phyloP scores from a whole-genome alignment of 2,113 vertebrate genomes.

The Donacobius atricapilla region DNA sequence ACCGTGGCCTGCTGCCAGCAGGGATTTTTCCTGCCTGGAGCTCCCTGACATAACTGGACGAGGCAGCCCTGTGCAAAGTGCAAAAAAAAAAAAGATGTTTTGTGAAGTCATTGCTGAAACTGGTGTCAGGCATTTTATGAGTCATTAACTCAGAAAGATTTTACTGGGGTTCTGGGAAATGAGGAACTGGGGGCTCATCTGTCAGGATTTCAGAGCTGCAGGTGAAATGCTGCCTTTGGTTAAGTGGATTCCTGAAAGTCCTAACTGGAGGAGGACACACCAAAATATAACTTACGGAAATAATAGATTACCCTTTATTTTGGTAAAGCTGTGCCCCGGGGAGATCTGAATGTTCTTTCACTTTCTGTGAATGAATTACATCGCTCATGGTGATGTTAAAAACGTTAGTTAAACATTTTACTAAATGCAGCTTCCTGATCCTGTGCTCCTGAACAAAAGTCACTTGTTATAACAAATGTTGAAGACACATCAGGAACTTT shows the following conservation, averaged over 20 bases:
- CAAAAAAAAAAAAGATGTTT: neutral
- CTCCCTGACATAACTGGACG: neutral
- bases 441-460: neutral
- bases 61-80: neutral
- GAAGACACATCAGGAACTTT: neutral
- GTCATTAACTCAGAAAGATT: neutral
- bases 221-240: neutral
- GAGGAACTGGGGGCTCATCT: neutral
- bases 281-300: neutral
- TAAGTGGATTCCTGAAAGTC: neutral
- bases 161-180: constrained; percentile 26
- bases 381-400: neutral
- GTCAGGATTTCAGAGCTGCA: neutral
- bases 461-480: neutral
- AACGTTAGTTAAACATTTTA: neutral
- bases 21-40: neutral
- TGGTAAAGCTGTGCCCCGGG: neutral
- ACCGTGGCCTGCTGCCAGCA: neutral
- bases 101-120: neutral
- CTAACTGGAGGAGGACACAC: neutral
- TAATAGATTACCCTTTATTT: neutral
- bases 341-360: neutral
- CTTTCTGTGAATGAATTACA: constrained; percentile 24
- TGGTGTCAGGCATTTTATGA: neutral
- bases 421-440: neutral